Evolutionary conservation across 2,113 vertebrate genomes (phyloP), one percentile per base, ranked within the genome.

Genomic region (Apodemus sylvaticus): DNA sequence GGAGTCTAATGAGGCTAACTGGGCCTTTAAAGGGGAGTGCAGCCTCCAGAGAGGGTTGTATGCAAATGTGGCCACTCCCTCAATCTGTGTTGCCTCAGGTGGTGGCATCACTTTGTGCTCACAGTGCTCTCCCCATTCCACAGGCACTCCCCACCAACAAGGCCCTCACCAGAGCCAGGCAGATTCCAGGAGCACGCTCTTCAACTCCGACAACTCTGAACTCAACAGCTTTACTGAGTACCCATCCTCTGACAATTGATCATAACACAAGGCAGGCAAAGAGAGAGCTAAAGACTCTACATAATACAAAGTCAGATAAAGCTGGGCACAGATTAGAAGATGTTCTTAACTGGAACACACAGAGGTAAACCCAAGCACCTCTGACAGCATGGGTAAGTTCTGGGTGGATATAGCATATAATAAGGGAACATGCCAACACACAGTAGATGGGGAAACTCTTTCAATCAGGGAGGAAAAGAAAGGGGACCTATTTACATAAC

Each of bases 401-500:
- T 68, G 64, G 81, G 62, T n/a, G 13, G 51, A 19, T 26, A 88
- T 5, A 22, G 3, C 24, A 77, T 2, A n/a, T 12, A 89, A 68
- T 34, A 42, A 88, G 77, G 39, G 11, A 55, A 81, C 36, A 17
- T 0, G 83, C 87, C 58, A 55, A 14, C 22, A 29, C 19, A 92
- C 74, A 89, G 78, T 45, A 93, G 39, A 48, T 11, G 77, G 96
- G 31, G 11, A 95, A 95, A 91, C 48, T 34, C 39, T 79, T 58
- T 58, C 88, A 89, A 78, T 85, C 78, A 42, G 22, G 77, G 94
- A 77, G 45, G 60, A 70, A 45, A 96, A 83, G 91, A 85, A 93
- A 95, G 70, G 45, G 34, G 42, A 42, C 64, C 53, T 90, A 92
- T 96, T 95, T 77, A 98, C 83, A 95, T 10, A 26, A 58, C 42